Percentiles rank a stretch among this genome's conserved stretches.
Evolutionary conservation across 2,888 invertebrate species (phyloP).

Genomic region (Plagodis pulveraria): DNA sequence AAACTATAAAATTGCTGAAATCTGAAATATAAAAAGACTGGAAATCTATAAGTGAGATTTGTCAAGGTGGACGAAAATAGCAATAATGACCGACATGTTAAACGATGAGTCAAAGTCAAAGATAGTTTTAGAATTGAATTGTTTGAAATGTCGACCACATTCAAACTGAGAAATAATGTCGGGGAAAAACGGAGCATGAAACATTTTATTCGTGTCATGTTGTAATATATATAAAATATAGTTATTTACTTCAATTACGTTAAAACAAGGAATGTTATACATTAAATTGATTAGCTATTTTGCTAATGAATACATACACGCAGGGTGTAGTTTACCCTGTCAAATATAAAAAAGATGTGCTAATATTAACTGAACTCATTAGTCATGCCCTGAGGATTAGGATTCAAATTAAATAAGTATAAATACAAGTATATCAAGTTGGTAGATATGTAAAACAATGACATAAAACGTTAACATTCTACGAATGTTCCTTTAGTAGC

Average conservation of each 20-base stretch:
- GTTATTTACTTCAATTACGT: background rate
- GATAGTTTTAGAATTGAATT: slow-evolving; percentile 51
- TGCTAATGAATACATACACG: slow-evolving; percentile 56
- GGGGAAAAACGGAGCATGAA: background rate
- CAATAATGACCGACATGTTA: slow-evolving; percentile 48
- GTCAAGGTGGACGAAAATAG: slow-evolving; percentile 57
- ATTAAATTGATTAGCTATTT: slow-evolving; percentile 41
- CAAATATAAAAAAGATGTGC: slow-evolving; percentile 40
- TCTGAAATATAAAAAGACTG: slow-evolving; percentile 35
- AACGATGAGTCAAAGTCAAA: slow-evolving; percentile 60
- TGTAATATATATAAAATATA: background rate
- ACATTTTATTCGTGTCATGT: background rate
- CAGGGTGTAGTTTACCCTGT: slow-evolving; percentile 50
- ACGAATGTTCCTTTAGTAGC: slow-evolving; percentile 1
- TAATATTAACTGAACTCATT: background rate
- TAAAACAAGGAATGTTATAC: slow-evolving; percentile 6
- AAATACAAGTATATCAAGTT: too few relatives aligned
- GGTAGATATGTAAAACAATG: too few relatives aligned
- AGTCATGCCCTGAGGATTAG: too few relatives aligned
- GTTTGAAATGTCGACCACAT: slow-evolving; percentile 40
- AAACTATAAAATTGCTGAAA: slow-evolving; percentile 19
- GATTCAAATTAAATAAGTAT: too few relatives aligned
- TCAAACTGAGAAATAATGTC: slow-evolving; percentile 12
- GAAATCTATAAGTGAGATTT: slow-evolving; percentile 45
- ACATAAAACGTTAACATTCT: too few relatives aligned